Conservation (phyloP, 2,797 vertebrate genomes). For the Dicrostonyx torquatus region DNA sequence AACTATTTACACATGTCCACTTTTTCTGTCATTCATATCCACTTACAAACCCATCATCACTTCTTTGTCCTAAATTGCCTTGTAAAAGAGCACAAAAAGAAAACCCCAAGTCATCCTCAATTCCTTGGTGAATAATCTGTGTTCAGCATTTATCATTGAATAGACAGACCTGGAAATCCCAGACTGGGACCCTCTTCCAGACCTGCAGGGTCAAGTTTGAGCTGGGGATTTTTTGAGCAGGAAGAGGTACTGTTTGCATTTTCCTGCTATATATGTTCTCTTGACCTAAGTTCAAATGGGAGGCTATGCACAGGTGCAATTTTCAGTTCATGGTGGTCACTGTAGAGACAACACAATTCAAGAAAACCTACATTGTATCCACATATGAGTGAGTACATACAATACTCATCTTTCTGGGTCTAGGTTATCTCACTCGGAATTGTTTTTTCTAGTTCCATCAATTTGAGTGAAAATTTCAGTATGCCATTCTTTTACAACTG, state of each 20-base stretch:
- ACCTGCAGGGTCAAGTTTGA: background rate
- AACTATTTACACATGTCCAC: background rate
- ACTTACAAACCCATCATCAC: background rate
- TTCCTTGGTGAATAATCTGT: background rate
- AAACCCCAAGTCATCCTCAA: background rate
- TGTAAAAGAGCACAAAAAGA: background rate
- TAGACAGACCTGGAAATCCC: accelerated
- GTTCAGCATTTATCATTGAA: background rate
- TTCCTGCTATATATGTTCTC: background rate
- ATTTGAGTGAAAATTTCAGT: too few relatives aligned
- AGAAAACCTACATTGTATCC: too few relatives aligned
- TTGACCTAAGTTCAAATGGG: background rate
- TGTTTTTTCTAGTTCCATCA: too few relatives aligned
- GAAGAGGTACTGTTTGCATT: background rate
- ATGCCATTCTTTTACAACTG: too few relatives aligned
- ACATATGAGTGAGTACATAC: too few relatives aligned
- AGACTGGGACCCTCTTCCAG: background rate
- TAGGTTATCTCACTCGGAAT: too few relatives aligned
- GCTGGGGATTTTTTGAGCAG: background rate
- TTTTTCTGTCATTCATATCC: background rate
- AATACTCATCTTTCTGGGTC: too few relatives aligned
- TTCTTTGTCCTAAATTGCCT: background rate
- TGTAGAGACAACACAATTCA: too few relatives aligned
- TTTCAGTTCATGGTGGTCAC: too few relatives aligned
- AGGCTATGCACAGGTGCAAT: too few relatives aligned